These are phyloP conservation scores for Trachurus trachurus DNA, from an alignment of 2,797 vertebrate genomes.

Conservation along the genomic window DNA sequence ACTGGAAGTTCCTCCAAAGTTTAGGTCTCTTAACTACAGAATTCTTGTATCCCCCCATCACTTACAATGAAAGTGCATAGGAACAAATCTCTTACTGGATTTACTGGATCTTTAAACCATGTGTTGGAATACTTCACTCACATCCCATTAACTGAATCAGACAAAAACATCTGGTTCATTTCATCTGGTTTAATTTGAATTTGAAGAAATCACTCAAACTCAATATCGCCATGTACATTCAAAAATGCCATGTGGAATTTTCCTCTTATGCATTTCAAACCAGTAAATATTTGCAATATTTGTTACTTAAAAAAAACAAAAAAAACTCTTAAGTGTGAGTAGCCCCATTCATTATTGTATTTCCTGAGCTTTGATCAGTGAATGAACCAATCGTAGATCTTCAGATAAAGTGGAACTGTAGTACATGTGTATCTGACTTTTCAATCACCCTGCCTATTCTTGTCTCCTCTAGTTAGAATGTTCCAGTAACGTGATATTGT, in stretches of 20 bases:
- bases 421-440: slow-evolving; percentile 85
- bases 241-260: not conserved
- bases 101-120: not conserved
- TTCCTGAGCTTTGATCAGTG: slow-evolving; percentile 78
- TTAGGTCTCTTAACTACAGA: not conserved
- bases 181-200: not conserved
- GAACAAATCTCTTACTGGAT: not conserved
- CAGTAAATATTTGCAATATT: not conserved
- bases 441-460: slow-evolving; percentile 86
- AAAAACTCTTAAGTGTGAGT: slow-evolving; percentile 20
- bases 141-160: not conserved
- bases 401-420: slow-evolving; percentile 79
- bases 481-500: slow-evolving; percentile 83
- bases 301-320: slow-evolving; percentile 6
- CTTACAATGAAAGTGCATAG: not conserved
- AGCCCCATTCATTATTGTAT: slow-evolving; percentile 48
- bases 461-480: slow-evolving; percentile 81
- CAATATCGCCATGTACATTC: not conserved
- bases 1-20: no score
- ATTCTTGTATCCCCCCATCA: not conserved
- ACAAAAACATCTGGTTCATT: not conserved
- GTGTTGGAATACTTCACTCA: not conserved
- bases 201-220: not conserved
- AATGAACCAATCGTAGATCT: slow-evolving; percentile 74
- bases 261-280: not conserved